Evolutionary conservation across 2,888 invertebrate species (phyloP).

Genomic region (Ophioninae sp.): DNA sequence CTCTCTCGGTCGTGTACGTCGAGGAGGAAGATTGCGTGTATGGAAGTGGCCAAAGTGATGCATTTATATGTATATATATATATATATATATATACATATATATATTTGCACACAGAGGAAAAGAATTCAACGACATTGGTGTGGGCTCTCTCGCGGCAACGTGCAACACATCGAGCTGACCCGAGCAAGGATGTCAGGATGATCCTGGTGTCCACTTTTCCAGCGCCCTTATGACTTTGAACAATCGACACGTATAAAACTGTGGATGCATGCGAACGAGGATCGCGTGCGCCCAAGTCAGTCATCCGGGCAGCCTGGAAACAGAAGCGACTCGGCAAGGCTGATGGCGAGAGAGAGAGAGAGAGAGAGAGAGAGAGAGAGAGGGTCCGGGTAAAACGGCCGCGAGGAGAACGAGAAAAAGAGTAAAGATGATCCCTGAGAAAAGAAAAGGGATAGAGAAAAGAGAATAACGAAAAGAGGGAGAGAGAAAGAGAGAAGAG

Average conservation of each 20-base stretch:
- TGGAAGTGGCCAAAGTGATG: slow-evolving; percentile 15
- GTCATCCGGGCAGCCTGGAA: slow-evolving; percentile 68
- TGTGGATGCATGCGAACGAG: slow-evolving; percentile 66
- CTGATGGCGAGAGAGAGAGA: slow-evolving; percentile 66
- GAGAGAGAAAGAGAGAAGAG: slow-evolving; percentile 46
- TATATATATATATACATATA: neutral
- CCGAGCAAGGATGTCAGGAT: slow-evolving; percentile 10
- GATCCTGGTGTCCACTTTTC: neutral
- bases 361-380: slow-evolving; percentile 24
- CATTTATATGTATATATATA: neutral
- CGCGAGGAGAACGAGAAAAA: slow-evolving; percentile 57
- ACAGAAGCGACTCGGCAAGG: slow-evolving; percentile 77
- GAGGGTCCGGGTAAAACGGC: slow-evolving; percentile 55
- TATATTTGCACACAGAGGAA: slow-evolving; percentile 52
- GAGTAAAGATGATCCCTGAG: slow-evolving; percentile 28
- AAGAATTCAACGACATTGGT: slow-evolving; percentile 46
- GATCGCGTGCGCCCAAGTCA: slow-evolving; percentile 74
- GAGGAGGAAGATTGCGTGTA: slow-evolving; percentile 51
- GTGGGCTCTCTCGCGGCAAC: slow-evolving; percentile 12
- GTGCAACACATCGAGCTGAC: slow-evolving; percentile 11
- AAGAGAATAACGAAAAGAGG: slow-evolving; percentile 56
- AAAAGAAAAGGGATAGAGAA: slow-evolving; percentile 40
- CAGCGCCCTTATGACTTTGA: slow-evolving; percentile 35
- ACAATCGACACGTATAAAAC: slow-evolving; percentile 21
- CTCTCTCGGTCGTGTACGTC: slow-evolving; percentile 27